Evolutionary conservation across 2,888 invertebrate genomes (phyloP), one percentile per base, ranked within the genome.

Genomic region (Pimpla rufipes): DNA sequence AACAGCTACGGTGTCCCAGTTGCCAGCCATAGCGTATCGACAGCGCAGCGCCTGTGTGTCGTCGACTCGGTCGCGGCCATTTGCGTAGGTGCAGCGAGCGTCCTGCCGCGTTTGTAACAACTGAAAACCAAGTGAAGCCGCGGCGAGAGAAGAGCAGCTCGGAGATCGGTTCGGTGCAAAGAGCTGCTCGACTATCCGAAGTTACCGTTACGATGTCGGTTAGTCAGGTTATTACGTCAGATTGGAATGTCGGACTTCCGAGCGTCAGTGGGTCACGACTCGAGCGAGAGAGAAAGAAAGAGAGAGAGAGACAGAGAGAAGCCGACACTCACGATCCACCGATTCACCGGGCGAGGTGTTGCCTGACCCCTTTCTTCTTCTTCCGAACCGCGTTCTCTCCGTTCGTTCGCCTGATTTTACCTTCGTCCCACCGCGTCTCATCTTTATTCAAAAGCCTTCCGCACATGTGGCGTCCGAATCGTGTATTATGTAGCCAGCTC

Each of bases 191-290:
- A 70, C 79, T 70, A 75, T 79, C 64, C 83, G 52, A 52, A 71
- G 71, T 76, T 80, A 83, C 83, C 83, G 83, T 83, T 83, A 83
- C 67, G 62, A 80, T 77, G 76, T 80, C 80, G 80, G 71, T 80
- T 83, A 73, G 76, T 67, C 83, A 67, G 73, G 52, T 73, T 80
- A 77, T 83, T 83, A 83, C 83, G 83, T 83, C 80, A 83, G 83
- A 83, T 71, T 57, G 83, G 83, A 83, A 83, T 83, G 83, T 83
- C 83, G 83, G 79, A 83, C 83, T 80, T 83, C 80, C 79, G 83
- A 80, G 83, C 71, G 52, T 80, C 59, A 83, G 83, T 83, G 83
- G 83, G 83, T 83, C 83, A 83, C 79, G 79, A 75, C 50, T 62
- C 70, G 35, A n/a, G n/a, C n/a, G n/a, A n/a, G n/a, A n/a, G n/a